Evolutionary conservation across 1,140 invertebrate species (phyloP).

Genomic region (Marisa cornuarietis): DNA sequence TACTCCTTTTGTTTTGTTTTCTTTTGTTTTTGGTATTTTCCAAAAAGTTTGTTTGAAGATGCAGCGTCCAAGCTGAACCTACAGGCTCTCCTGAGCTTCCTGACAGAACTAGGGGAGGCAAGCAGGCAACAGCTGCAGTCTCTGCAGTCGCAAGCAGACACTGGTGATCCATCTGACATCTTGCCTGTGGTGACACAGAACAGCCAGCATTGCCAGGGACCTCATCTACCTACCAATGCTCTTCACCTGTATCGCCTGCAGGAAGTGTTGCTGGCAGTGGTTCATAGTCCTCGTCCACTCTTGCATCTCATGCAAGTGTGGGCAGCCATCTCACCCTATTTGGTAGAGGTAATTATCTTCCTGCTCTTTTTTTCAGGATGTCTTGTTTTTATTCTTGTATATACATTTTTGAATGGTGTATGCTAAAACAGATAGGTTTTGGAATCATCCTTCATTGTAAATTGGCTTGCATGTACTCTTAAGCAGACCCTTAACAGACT

Average conservation of each 20-base stretch:
- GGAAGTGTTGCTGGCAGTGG: slow-evolving; percentile 86
- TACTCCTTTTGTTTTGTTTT: too few species aligned
- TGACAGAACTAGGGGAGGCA: slow-evolving; percentile 81
- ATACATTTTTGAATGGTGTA: too few species aligned
- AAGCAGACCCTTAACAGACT: too few species aligned
- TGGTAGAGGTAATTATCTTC: slow-evolving; percentile 79
- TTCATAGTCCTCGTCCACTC: slow-evolving; percentile 85
- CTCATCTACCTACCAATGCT: slow-evolving; percentile 58
- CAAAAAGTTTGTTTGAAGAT: slow-evolving; percentile 73
- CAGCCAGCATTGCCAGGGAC: slow-evolving; percentile 30
- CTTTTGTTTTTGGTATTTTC: slow-evolving; percentile 1
- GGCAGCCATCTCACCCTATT: slow-evolving; percentile 88
- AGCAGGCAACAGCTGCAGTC: slow-evolving; percentile 78
- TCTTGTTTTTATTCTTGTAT: too few species aligned
- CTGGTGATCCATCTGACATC: too few species aligned
- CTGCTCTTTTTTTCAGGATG: background rate
- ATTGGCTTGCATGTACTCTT: too few species aligned
- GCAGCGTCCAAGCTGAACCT: slow-evolving; percentile 88
- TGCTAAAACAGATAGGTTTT: too few species aligned
- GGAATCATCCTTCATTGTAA: too few species aligned
- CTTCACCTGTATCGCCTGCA: slow-evolving; percentile 83
- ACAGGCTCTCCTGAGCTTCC: slow-evolving; percentile 81
- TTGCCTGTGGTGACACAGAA: slow-evolving; percentile 4
- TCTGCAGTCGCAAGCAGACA: slow-evolving; percentile 16
- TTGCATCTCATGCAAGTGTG: slow-evolving; percentile 90